Conservation (phyloP, 2,797 vertebrate genomes). For the Mormyrus hasselquistii region DNA sequence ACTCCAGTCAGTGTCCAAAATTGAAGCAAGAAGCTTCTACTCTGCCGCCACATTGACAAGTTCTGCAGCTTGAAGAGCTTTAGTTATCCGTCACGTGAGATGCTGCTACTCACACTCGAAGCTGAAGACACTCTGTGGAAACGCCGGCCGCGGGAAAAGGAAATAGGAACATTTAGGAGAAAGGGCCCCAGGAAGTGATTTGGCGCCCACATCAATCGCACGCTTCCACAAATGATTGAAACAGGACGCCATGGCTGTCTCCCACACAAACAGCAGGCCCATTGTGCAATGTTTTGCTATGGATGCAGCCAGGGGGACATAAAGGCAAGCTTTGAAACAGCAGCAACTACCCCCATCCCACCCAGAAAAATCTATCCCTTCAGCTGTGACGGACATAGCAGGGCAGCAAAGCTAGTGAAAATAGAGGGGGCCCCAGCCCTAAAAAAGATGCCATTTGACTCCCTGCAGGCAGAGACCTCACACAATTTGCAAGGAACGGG, state of each 20-base stretch:
- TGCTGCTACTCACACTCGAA: neutral
- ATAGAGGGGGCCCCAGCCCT: slow-evolving; percentile 38
- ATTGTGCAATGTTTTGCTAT: slow-evolving; percentile 73
- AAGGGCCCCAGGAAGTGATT: slow-evolving; percentile 49
- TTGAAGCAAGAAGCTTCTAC: neutral
- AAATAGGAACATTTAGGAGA: neutral
- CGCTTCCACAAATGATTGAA: slow-evolving; percentile 88
- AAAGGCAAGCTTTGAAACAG: slow-evolving; percentile 74
- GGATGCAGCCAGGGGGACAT: slow-evolving; percentile 62
- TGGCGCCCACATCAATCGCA: slow-evolving; percentile 67
- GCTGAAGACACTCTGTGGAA: neutral
- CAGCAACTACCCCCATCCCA: slow-evolving; percentile 32
- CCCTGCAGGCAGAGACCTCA: slow-evolving; percentile 20
- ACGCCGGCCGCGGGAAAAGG: neutral
- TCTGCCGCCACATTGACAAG: neutral
- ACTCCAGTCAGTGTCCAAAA: neutral
- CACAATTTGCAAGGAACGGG: neutral
- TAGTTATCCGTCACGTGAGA: neutral
- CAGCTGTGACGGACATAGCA: slow-evolving; percentile 40
- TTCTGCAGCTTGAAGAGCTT: neutral
- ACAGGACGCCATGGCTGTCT: slow-evolving; percentile 69
- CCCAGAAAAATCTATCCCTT: neutral
- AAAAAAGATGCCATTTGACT: slow-evolving; percentile 55
- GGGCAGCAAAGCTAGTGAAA: slow-evolving; percentile 27
- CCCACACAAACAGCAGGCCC: slow-evolving; percentile 73